Conservation (phyloP, 2,113 vertebrate genomes). For the Elachura formosa region DNA sequence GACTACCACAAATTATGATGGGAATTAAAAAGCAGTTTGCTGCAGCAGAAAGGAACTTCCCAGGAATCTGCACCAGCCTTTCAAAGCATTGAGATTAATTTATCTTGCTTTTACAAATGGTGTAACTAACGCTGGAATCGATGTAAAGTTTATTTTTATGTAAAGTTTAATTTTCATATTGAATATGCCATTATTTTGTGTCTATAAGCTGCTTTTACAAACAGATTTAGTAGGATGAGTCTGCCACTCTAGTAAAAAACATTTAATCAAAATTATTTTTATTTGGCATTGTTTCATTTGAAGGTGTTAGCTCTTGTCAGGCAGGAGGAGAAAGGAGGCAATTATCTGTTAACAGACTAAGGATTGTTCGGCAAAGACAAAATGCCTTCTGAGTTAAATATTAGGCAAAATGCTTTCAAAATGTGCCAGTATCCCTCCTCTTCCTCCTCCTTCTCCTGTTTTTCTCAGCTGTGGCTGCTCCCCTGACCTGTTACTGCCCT, state of each 20-base stretch:
- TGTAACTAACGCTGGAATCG: background rate
- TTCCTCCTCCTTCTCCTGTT: background rate
- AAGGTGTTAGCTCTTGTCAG: background rate
- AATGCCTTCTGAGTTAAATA: background rate
- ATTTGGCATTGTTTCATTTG: background rate
- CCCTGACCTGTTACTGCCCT: background rate
- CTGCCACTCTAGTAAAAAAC: background rate
- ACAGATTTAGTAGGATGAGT: background rate
- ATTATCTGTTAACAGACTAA: background rate
- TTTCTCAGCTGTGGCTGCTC: background rate
- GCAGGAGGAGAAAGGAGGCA: background rate
- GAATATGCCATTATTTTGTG: background rate
- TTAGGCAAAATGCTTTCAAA: background rate
- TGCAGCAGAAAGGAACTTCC: background rate
- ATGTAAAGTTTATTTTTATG: background rate
- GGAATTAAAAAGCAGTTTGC: background rate
- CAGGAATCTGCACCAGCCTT: background rate
- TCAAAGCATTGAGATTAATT: background rate
- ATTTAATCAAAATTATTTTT: background rate
- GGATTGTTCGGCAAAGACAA: background rate
- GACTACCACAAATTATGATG: background rate
- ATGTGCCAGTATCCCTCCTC: background rate
- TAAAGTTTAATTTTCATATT: background rate
- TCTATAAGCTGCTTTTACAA: background rate
- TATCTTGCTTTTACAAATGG: background rate